Evolutionary conservation across 2,888 invertebrate genomes (phyloP), one percentile per base, ranked within the genome.

Genomic region (Archaeoteleia sp.): DNA sequence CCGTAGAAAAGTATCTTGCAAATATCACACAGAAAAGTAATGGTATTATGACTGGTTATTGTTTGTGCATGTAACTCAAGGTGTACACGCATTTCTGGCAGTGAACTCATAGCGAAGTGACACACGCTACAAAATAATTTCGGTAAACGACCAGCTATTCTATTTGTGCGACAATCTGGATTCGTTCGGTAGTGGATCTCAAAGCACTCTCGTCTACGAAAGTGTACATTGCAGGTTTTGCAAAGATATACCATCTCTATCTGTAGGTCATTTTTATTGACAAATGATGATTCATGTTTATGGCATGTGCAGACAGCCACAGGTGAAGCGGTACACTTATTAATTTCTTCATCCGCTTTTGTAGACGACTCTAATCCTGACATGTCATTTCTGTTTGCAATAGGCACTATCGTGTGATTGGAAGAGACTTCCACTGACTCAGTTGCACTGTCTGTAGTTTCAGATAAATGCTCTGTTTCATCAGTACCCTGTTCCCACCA

Each of bases 191-290:
- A 82, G 45, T 85, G 84, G 1, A 71, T 55, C 25, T 84, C 81
- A 4, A 83, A 78, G 13, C 84, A 85, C 0, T 81, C 77, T 1
- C 71, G 63, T 7, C 78, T 73, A 4, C 83, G 77, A 14, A 78
- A 85, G 1, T 83, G 37, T 0, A 78, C 73, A 1, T 65, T 68
- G 9, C 84, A 84, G 2, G 57, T 62, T 3, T 74, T 74, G 30
- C 84, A 84, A 0, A 75, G 49, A 0, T 83, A 61, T 1, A 80
- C 75, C 75, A 84, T 77, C 55, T 83, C 84, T 0, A 84, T 80
- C 9, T 77, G 76, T 1, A 83, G 40, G 6, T 70, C 74, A 1
- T 69, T 63, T 0, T 61, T 54, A n/a, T 61, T 40, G 2, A 51
- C 6, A 0, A 34, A 13, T 3, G 32, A 14, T 0, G 70, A 70